These are phyloP conservation scores for Mola mola DNA, from an alignment of 2,113 vertebrate species.

Conservation along the genomic window DNA sequence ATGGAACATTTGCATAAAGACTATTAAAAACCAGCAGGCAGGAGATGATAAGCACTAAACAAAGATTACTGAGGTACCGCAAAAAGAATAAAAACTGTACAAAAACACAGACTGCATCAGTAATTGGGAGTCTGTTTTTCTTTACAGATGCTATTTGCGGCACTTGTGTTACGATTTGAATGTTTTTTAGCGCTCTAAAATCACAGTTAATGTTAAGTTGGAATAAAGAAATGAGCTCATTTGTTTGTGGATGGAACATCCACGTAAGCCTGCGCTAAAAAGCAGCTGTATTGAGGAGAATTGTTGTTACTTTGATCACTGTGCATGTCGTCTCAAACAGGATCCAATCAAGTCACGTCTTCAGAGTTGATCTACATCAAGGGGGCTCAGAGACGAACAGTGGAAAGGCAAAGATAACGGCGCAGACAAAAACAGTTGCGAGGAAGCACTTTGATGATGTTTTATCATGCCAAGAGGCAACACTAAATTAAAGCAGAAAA, in stretches of 20 bases:
- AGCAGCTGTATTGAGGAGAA: too few species aligned
- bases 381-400: background rate
- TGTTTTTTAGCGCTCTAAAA: too few species aligned
- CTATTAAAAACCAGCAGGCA: conserved; percentile 19
- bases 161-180: too few species aligned
- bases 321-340: background rate
- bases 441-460: background rate
- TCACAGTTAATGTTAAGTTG: background rate
- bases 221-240: background rate
- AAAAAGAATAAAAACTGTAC: background rate
- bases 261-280: too few species aligned
- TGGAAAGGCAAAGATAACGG: background rate
- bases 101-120: background rate
- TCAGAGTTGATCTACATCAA: conserved; percentile 7
- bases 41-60: conserved; percentile 7
- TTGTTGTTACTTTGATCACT: conserved; percentile 23
- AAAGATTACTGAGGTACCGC: background rate
- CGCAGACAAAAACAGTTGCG: background rate
- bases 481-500: too few species aligned
- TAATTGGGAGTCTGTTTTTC: background rate
- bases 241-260: background rate
- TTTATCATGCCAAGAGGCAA: conserved; percentile 3
- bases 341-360: conserved; percentile 5
- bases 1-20: conserved; percentile 26
- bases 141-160: background rate